These are phyloP conservation scores for Drosophila emarginata DNA, from an alignment of 2,888 invertebrate species.

Conservation along the genomic window DNA sequence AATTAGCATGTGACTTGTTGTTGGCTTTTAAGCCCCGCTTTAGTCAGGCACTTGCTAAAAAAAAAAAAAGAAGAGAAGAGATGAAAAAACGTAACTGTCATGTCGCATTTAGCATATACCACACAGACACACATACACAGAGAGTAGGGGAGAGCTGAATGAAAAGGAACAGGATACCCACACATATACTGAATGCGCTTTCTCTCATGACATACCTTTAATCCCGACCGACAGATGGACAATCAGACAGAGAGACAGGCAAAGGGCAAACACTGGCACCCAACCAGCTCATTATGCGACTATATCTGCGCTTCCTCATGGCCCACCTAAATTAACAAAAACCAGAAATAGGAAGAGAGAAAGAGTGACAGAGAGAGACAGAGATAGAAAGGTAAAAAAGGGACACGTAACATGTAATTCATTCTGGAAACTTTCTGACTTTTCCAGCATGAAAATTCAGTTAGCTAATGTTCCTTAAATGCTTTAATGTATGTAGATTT, in stretches of 20 bases:
- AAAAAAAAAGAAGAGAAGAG: conserved; percentile 14
- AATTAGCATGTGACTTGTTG: conserved; percentile 70
- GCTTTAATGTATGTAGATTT: background rate
- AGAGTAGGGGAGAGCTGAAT: background rate
- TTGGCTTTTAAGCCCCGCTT: conserved; percentile 55
- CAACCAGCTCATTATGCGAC: background rate
- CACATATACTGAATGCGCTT: conserved; percentile 33
- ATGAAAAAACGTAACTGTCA: conserved; percentile 29
- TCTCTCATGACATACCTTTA: conserved; percentile 30
- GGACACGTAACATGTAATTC: background rate
- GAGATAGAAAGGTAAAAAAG: too few relatives aligned
- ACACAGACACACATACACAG: conserved; percentile 2
- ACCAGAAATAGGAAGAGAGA: background rate
- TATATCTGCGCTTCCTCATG: conserved; percentile 4
- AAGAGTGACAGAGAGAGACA: background rate
- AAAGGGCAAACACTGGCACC: conserved; percentile 27
- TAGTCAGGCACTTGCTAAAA: conserved; percentile 16
- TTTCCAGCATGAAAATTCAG: background rate
- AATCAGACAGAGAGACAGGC: conserved; percentile 23
- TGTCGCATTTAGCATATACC: conserved; percentile 41
- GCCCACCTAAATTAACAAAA: conserved; percentile 8
- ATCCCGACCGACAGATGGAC: conserved; percentile 8
- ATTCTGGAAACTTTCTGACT: conserved; percentile 1
- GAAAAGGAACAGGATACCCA: background rate
- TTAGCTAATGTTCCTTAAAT: background rate